These are phyloP conservation scores for Apamea monoglypha DNA, from an alignment of 2,888 invertebrate genomes.

Conservation along the genomic window DNA sequence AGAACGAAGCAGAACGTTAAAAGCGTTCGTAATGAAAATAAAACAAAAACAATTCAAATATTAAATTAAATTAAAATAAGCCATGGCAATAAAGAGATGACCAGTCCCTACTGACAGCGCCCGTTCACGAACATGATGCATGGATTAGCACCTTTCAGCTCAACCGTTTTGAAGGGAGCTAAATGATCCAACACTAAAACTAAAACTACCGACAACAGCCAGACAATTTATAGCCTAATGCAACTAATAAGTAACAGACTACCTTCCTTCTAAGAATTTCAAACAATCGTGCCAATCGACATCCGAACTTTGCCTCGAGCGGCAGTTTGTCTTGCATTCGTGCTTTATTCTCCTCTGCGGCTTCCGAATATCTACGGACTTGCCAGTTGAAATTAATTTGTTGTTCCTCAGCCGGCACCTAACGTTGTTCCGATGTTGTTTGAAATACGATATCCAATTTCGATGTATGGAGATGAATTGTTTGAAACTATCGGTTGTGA, in stretches of 20 bases:
- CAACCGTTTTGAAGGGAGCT: too few species aligned
- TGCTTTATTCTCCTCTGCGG: conserved; percentile 42
- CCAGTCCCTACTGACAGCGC: too few species aligned
- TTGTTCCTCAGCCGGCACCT: conserved; percentile 32
- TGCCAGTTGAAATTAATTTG: conserved; percentile 59
- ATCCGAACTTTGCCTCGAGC: conserved; percentile 41
- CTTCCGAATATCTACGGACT: conserved; percentile 46
- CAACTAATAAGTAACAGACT: conserved; percentile 30
- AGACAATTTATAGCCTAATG: conserved; percentile 9
- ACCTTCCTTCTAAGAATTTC: conserved; percentile 24
- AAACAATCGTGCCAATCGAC: conserved; percentile 50
- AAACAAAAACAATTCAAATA: too few species aligned
- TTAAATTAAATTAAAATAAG: too few species aligned
- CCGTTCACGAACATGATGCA: too few species aligned
- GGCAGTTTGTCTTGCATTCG: conserved; percentile 50
- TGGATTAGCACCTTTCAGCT: too few species aligned
- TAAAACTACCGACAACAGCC: background rate
- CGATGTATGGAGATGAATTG: conserved; percentile 19
- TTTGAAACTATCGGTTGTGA: conserved; percentile 24
- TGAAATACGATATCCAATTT: conserved; percentile 41
- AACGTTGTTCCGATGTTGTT: conserved; percentile 32
- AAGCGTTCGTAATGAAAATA: too few species aligned
- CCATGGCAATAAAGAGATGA: too few species aligned
- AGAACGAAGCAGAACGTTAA: too few species aligned
- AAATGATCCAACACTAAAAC: background rate